Conservation (phyloP, 2,888 invertebrate genomes). For the Sphaerophoria taeniata region DNA sequence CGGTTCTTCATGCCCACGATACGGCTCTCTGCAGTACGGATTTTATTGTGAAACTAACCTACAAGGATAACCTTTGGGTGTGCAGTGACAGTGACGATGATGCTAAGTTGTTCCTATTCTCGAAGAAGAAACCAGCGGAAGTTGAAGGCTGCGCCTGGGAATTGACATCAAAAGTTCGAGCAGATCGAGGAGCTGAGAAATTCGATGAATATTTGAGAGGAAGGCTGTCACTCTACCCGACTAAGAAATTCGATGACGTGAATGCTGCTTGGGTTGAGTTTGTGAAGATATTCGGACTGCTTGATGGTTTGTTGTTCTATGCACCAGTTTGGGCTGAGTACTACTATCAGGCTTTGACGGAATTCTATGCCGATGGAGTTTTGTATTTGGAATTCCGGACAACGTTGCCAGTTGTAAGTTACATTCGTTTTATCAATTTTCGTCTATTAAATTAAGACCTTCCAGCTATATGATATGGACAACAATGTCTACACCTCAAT, state of each 20-base stretch:
- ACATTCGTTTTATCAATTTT: background rate
- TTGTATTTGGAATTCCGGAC: slow-evolving; percentile 88
- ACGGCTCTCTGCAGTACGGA: slow-evolving; percentile 86
- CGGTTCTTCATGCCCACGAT: slow-evolving; percentile 88
- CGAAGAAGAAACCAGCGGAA: slow-evolving; percentile 74
- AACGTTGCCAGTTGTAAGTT: slow-evolving; percentile 83
- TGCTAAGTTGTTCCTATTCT: slow-evolving; percentile 75
- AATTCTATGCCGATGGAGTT: slow-evolving; percentile 87
- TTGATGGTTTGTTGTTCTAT: slow-evolving; percentile 85
- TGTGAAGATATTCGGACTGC: slow-evolving; percentile 84
- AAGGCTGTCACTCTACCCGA: slow-evolving; percentile 85
- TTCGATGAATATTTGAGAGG: slow-evolving; percentile 85
- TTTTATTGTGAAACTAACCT: slow-evolving; percentile 86
- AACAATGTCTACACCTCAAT: slow-evolving; percentile 84
- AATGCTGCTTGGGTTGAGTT: slow-evolving; percentile 86
- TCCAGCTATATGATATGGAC: slow-evolving; percentile 86
- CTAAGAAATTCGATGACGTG: slow-evolving; percentile 84
- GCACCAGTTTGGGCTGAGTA: slow-evolving; percentile 87
- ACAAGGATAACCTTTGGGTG: slow-evolving; percentile 84
- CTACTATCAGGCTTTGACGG: slow-evolving; percentile 86
- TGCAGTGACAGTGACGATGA: slow-evolving; percentile 80
- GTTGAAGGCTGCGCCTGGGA: slow-evolving; percentile 77
- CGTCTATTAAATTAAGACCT: background rate
- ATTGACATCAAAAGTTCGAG: slow-evolving; percentile 77
- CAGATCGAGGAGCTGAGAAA: slow-evolving; percentile 72